Conservation (phyloP, 1,140 invertebrate species). For the Diorhabda sublineata region DNA sequence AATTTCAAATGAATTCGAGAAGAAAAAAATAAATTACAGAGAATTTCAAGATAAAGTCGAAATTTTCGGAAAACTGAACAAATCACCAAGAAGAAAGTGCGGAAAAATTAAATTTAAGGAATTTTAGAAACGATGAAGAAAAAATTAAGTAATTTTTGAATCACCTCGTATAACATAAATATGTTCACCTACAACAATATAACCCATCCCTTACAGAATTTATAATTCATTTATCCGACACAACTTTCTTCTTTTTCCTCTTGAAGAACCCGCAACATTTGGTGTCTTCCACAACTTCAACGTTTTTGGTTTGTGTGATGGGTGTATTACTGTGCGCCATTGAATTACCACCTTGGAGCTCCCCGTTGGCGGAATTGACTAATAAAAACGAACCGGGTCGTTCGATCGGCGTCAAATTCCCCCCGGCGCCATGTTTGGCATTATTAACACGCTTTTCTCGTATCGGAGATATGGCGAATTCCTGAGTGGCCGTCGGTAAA, state of each 20-base stretch:
- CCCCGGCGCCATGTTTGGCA: constrained; percentile 56
- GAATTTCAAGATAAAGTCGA: too few species aligned
- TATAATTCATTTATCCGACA: constrained; percentile 5
- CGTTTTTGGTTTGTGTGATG: constrained; percentile 87
- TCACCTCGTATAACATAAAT: too few species aligned
- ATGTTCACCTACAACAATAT: not conserved
- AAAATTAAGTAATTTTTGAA: too few species aligned
- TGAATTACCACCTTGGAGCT: constrained; percentile 90
- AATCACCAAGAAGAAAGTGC: too few species aligned
- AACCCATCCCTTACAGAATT: not conserved
- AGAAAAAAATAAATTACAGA: too few species aligned
- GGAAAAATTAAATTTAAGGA: too few species aligned
- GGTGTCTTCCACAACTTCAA: constrained; percentile 88
- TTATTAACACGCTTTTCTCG: constrained; percentile 25
- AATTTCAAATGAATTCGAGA: too few species aligned
- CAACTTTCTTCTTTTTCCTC: constrained; percentile 83
- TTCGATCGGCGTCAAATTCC: constrained; percentile 84
- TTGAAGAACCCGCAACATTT: constrained; percentile 97
- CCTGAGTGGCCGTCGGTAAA: constrained; percentile 12
- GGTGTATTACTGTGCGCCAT: constrained; percentile 95
- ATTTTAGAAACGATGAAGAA: too few species aligned
- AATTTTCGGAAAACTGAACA: too few species aligned
- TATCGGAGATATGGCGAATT: constrained; percentile 12
- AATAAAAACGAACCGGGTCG: constrained; percentile 85
- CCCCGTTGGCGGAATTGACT: constrained; percentile 94